Percentiles rank a stretch among this genome's conserved stretches.
phyloP scores from a whole-genome alignment of 2,797 vertebrate genomes.

The Taenioides sp. region DNA sequence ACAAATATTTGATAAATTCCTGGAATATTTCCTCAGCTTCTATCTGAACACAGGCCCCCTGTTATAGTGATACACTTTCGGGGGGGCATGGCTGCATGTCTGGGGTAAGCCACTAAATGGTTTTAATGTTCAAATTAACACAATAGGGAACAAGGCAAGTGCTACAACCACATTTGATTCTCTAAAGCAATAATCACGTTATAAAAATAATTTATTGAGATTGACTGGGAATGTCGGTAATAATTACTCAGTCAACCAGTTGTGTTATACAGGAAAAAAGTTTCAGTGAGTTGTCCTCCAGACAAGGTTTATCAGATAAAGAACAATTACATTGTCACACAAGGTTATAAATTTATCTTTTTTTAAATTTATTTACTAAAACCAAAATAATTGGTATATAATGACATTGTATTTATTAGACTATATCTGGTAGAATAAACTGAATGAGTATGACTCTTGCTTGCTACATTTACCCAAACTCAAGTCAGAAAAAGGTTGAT shows the following conservation, averaged over 20 bases:
- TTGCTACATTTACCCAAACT: background rate
- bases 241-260: background rate
- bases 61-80: background rate
- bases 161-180: too few species aligned
- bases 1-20: slow-evolving; percentile 73
- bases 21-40: slow-evolving; percentile 64
- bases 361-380: too few species aligned
- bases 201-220: too few species aligned
- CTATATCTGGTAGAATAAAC: too few species aligned
- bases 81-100: background rate
- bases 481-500: background rate
- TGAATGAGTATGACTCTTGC: too few species aligned
- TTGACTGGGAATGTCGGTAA: background rate
- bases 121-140: background rate
- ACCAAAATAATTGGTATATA: too few species aligned
- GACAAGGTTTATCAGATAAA: too few species aligned
- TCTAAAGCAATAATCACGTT: background rate
- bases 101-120: background rate
- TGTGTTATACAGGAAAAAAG: background rate
- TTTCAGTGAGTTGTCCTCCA: too few species aligned
- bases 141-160: background rate
- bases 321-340: too few species aligned
- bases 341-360: too few species aligned
- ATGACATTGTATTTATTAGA: too few species aligned
- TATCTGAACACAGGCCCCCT: slow-evolving; percentile 45